Base-by-base conservation (phyloP, 1,140 invertebrate genomes). In the Subanguina moxae region DNA sequence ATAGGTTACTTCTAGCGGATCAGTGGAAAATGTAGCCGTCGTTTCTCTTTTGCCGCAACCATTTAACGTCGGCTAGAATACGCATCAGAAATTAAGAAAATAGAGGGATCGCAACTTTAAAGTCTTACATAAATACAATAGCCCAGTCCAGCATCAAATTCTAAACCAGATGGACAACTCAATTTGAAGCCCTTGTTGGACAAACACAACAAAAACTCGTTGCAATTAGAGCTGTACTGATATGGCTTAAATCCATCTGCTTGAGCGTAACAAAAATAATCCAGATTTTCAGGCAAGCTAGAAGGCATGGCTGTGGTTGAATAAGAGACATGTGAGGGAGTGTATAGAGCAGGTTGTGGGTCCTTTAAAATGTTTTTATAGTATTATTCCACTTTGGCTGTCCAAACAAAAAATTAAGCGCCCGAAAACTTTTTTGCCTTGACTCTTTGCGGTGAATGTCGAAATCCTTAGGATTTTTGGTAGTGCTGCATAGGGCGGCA, bases 121-220 rank as follows among this genome's bases (percentile, higher is more conserved):
- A 57, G 19, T 52, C 70, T 61, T 59, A 75, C 73, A 63, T 62
- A 76, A 32, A 68, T 70, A 59, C 73, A 75, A 45, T 75, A 71
- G n/a, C 73, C 73, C 11, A 74, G 56, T 25, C 15, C 42, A 28
- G 27, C 25, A 32, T 52, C 76, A 48, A 68, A 75, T 38, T 74
- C 72, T 0, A 76, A 57, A 3, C 64, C 58, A 5, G 27, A 15
- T 1, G 73, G 73, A 57, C 73, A 75, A 8, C 19, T 28, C 43
- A 75, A 56, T 42, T 17, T 21, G 28, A 59, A 73, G 23, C 65
- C 57, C 17, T 48, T 72, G 58, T 74, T 66, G 1, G 73, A 63
- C 9, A 75, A 57, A 57, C 73, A 75, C 23, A 75, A 61, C 27
- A 77, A 23, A 56, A 75, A 75, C 27, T 69, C 74, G 9, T 32